Evolutionary conservation across 2,797 vertebrate species (phyloP), one percentile per base, ranked within the genome.

Genomic region (Spondyliosoma cantharus): DNA sequence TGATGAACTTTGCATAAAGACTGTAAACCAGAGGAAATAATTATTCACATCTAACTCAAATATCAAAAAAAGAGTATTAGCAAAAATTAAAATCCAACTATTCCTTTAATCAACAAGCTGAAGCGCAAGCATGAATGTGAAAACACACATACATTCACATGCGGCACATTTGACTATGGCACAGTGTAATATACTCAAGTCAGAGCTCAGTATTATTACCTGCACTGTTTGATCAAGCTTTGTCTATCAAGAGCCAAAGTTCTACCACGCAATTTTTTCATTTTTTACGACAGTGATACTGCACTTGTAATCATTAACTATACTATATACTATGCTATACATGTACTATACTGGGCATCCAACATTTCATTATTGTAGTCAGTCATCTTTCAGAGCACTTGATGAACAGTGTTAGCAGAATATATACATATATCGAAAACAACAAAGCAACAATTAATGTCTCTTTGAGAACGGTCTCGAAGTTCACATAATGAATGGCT

Each of bases 301-400:
- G 56, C 20, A 76, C 20, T 24, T 86, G 49, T 74, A 91, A 92
- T 88, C 58, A 90, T 90, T 87, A 88, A 87, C 86, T 4, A n/a
- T n/a, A n/a, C n/a, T n/a, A n/a, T n/a, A n/a, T n/a, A n/a, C n/a
- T n/a, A n/a, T 58, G 63, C 29, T 59, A 11, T 14, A 53, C 16
- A 49, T 15, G 46, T 37, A 24, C 4, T 20, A 15, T 50, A 37
- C 15, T 25, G 7, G 19, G 1, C 7, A 37, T 0, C 29, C 8
- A 49, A 25, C 19, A 49, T 75, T 70, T 64, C 13, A 53, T 27
- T 45, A 20, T 17, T 15, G 2, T 20, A 5, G 48, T 42, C 25
- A 46, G 0, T 52, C 7, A 29, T 62, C 45, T 69, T 22, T 53
- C 5, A 64, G 12, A 58, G 62, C 16, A 37, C 19, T 20, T 24